Percentiles rank a stretch among this genome's conserved stretches.
Evolutionary conservation across 1,140 invertebrate species (phyloP).

Genomic region (Drosophila prosaltans): DNA sequence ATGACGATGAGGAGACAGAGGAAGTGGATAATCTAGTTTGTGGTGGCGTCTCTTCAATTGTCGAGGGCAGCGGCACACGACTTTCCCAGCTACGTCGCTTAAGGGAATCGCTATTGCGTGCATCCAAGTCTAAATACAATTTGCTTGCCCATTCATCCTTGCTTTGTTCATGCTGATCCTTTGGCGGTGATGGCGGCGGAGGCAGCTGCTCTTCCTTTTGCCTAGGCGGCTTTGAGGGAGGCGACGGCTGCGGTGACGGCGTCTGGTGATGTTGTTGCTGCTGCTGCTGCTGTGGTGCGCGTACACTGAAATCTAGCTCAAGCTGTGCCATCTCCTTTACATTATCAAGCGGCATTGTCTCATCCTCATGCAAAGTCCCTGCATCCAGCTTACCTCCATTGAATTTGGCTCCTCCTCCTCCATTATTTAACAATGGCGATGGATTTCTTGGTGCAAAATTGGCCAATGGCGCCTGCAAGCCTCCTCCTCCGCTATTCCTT

Average conservation of each 20-base stretch:
- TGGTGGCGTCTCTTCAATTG: slow-evolving; percentile 36
- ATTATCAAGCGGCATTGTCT: slow-evolving; percentile 46
- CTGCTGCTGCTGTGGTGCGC: slow-evolving; percentile 68
- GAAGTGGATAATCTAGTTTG: slow-evolving; percentile 1
- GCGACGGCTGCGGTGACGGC: slow-evolving; percentile 56
- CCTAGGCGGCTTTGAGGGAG: slow-evolving; percentile 77
- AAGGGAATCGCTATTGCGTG: slow-evolving; percentile 73
- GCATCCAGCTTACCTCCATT: slow-evolving; percentile 54
- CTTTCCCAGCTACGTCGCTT: slow-evolving; percentile 80
- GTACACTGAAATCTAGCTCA: slow-evolving; percentile 80
- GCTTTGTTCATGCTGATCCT: slow-evolving; percentile 42
- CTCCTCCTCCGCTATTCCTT: slow-evolving; percentile 28
- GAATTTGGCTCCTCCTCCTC: slow-evolving; percentile 10
- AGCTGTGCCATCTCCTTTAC: slow-evolving; percentile 71
- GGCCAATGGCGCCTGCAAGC: slow-evolving; percentile 81
- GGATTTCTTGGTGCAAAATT: slow-evolving; percentile 70
- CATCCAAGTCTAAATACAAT: slow-evolving; percentile 86
- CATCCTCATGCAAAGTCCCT: slow-evolving; percentile 63
- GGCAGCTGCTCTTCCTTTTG: slow-evolving; percentile 6
- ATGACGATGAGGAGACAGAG: slow-evolving; percentile 9
- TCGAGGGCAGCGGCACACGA: slow-evolving; percentile 62
- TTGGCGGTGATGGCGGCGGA: slow-evolving; percentile 41
- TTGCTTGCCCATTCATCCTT: slow-evolving; percentile 93
- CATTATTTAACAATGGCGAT: slow-evolving; percentile 67
- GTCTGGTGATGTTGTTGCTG: slow-evolving; percentile 4